Percentiles rank a stretch among this genome's conserved stretches.
Conservation (phyloP, 2,797 vertebrate genomes). For the Pygocentrus nattereri region DNA sequence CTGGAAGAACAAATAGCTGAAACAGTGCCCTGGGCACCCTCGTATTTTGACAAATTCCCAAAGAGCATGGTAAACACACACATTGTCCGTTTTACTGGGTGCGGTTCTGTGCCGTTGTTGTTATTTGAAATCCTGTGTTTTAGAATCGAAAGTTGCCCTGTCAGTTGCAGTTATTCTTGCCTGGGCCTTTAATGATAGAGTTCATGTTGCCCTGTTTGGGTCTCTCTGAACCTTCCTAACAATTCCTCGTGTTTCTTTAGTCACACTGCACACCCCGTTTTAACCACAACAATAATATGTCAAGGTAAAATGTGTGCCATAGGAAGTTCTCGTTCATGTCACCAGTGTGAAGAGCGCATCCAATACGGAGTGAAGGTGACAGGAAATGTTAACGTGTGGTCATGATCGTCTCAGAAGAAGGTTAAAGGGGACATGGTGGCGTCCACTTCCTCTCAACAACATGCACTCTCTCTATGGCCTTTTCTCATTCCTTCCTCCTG, state of each 20-base stretch:
- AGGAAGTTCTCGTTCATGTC: constrained; percentile 46
- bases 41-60: not conserved
- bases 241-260: not conserved
- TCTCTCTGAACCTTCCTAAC: not conserved
- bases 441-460: constrained; percentile 36
- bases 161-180: not conserved
- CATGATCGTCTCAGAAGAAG: constrained; percentile 36
- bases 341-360: constrained; percentile 11
- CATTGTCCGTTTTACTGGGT: not conserved
- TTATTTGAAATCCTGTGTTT: constrained; percentile 1
- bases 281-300: not conserved
- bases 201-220: not conserved
- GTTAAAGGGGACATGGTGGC: constrained; percentile 19
- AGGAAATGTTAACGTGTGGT: constrained; percentile 47
- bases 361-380: constrained; percentile 53
- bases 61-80: constrained; percentile 16
- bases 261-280: not conserved
- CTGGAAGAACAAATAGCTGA: not conserved
- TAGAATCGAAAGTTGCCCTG: not conserved
- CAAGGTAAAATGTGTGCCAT: constrained; percentile 31
- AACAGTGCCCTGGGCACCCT: not conserved
- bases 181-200: too few species aligned
- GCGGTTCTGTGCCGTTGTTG: not conserved
- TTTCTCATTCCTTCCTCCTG: constrained; percentile 42
- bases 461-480: constrained; percentile 24